These are phyloP conservation scores for Bombus difficillimus DNA, from an alignment of 1,140 invertebrate genomes.

Conservation along the genomic window DNA sequence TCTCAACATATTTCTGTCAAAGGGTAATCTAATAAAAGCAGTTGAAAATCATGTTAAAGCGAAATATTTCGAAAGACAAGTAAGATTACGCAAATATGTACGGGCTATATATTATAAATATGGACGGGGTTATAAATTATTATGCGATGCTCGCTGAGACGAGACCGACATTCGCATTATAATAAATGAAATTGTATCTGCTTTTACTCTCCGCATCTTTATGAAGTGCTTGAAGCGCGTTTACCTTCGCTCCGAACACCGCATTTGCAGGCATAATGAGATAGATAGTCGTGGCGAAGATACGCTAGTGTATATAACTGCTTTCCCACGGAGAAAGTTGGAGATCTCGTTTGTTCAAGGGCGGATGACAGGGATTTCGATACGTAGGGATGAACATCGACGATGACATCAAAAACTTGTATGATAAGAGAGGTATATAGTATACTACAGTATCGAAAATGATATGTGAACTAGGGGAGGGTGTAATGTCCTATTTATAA, in stretches of 20 bases:
- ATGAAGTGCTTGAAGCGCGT: conserved; percentile 20
- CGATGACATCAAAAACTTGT: neutral
- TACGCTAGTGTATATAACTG: conserved; percentile 45
- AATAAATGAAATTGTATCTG: conserved; percentile 41
- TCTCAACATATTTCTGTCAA: no score
- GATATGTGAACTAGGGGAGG: neutral
- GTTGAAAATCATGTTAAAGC: no score
- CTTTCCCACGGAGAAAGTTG: conserved; percentile 37
- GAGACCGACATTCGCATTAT: neutral
- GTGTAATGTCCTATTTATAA: conserved; percentile 52
- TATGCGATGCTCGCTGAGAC: neutral
- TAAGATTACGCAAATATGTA: no score
- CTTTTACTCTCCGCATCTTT: conserved; percentile 30
- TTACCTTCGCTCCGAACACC: conserved; percentile 1
- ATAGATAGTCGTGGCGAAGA: conserved; percentile 30
- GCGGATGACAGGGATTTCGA: neutral
- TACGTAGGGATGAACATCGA: neutral
- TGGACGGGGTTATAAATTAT: conserved; percentile 14
- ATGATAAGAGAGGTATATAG: neutral
- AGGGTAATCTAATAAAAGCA: no score
- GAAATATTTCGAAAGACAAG: no score
- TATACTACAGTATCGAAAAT: neutral
- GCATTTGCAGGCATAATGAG: conserved; percentile 48
- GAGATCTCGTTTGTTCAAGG: conserved; percentile 31
- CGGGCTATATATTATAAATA: no score